Base-by-base conservation (phyloP, 2,113 vertebrate genomes). In the Trogon surrucura region DNA sequence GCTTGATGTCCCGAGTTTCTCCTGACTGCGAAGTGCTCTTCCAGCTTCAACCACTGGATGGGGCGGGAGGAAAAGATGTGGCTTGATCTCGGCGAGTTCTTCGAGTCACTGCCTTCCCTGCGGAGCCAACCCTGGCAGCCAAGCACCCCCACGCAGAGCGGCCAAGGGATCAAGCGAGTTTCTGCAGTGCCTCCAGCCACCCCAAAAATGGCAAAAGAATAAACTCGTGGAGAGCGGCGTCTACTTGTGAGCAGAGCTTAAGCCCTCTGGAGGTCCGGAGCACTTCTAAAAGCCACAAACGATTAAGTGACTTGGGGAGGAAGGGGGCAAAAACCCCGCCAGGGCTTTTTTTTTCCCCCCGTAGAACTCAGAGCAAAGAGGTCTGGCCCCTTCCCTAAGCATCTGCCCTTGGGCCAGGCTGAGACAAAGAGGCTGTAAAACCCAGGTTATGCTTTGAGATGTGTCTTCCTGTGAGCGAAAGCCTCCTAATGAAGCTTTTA, bases 31-130 rank as follows among this genome's bases (percentile, higher is more conserved):
- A 50, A 15, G 36, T 81, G 88, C 13, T 66, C 21, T 92, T 86
- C 92, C 91, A 78, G 19, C 10, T 25, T 26, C 41, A 57, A 16
- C 95, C 95, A 10, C 95, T 86, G 94, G 95, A 77, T 90, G 96
- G 94, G 32, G 95, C 82, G 54, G 82, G 30, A 96, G 94, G 88
- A 80, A 16, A 80, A 80, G 85, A 34, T 12, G 16, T 15, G 74
- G 30, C 27, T 75, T 3, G 48, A 48, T 29, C 45, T 6, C 57
- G 1, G 1, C n/a, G 6, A 3, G 0, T 61, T 48, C 26, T 11
- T 19, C 34, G 1, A 5, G 19, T 3, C 0, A 0, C 17, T 2
- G 6, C 6, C n/a, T 48, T 85, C 44, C 44, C 32, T 6, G 29
- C 48, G 6, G 48, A 56, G n/a, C 53, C 53, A 56, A 4, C 4